Percentiles rank a stretch among this genome's conserved stretches.
Evolutionary conservation across 2,797 vertebrate genomes (phyloP).

Genomic region (Diceros bicornis): DNA sequence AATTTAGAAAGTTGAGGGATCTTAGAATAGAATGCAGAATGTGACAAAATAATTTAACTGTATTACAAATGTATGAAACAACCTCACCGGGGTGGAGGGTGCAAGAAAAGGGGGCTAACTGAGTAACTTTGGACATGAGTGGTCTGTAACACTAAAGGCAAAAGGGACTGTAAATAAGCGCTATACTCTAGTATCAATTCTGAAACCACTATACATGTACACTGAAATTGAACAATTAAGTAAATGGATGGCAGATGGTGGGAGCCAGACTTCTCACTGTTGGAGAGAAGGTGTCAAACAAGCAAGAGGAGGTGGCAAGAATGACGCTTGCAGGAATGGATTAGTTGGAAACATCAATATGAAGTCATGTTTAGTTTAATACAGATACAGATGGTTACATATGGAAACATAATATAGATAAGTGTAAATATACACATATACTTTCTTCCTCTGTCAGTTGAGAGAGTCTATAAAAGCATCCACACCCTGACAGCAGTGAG

Average conservation of each 20-base stretch:
- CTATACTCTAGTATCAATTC: not conserved
- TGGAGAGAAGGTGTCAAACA: not conserved
- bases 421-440: not conserved
- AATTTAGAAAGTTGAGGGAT: not conserved
- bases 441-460: not conserved
- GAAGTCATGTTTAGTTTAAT: not conserved
- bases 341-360: not conserved
- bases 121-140: not conserved
- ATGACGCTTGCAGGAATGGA: not conserved
- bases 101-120: not conserved
- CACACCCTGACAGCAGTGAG: not conserved
- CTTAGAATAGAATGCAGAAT: not conserved
- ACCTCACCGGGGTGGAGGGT: not conserved
- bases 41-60: not conserved
- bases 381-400: not conserved
- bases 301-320: not conserved
- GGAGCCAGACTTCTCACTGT: not conserved
- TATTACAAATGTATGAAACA: not conserved
- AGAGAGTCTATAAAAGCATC: not conserved
- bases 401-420: not conserved
- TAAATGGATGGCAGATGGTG: not conserved
- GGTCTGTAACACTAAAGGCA: not conserved
- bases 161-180: not conserved
- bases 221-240: not conserved
- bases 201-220: not conserved